Percentiles rank a stretch among this genome's conserved stretches.
phyloP scores from a whole-genome alignment of 2,797 vertebrate genomes.

The Sebastes cheni region DNA sequence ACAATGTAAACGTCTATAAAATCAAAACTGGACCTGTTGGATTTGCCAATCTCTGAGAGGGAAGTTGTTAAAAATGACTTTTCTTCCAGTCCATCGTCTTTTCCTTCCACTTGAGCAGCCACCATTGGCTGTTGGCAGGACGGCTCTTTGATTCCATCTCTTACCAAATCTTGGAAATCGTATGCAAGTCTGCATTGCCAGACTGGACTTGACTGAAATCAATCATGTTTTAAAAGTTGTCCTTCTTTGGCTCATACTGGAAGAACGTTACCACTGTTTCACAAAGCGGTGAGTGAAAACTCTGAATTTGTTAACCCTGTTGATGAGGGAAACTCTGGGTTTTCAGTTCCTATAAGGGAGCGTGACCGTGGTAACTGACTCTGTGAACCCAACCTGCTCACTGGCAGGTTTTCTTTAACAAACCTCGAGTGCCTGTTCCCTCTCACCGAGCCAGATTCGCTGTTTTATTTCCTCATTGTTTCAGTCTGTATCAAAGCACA shows the following conservation, averaged over 20 bases:
- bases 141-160: conserved; percentile 2
- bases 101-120: conserved; percentile 15
- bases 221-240: conserved; percentile 1
- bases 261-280: not conserved
- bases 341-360: no score
- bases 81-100: conserved; percentile 25
- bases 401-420: no score
- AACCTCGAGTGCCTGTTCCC: no score
- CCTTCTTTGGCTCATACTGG: not conserved
- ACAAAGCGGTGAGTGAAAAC: not conserved
- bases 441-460: no score
- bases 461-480: no score
- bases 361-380: no score
- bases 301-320: not conserved
- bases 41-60: not conserved
- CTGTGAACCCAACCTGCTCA: no score
- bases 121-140: conserved; percentile 1
- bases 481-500: no score
- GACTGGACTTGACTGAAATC: conserved; percentile 24
- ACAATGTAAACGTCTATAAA: not conserved
- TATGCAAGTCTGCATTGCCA: conserved; percentile 15
- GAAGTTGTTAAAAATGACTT: conserved; percentile 21
- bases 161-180: conserved; percentile 18
- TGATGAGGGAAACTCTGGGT: not conserved
- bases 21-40: not conserved